Evolutionary conservation across 2,888 invertebrate species (phyloP).

Genomic region (Galeopsomyia nigrocyanea): DNA sequence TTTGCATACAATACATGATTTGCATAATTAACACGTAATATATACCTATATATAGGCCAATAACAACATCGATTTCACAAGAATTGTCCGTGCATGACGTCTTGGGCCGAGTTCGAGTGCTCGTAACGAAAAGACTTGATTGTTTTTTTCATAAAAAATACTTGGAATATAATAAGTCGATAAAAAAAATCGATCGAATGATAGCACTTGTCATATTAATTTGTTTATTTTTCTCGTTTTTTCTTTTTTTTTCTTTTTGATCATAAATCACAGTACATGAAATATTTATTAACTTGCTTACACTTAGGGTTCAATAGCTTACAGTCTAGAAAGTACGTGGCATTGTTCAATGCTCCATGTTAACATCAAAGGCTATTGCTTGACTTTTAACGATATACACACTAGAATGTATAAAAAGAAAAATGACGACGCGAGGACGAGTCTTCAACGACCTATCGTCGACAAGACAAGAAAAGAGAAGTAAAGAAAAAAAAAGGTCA

Average conservation of each 20-base stretch:
- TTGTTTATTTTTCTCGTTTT: too few species aligned
- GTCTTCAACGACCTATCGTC: too few species aligned
- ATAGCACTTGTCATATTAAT: neutral
- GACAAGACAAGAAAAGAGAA: too few species aligned
- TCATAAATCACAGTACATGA: constrained; percentile 44
- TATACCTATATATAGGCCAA: constrained; percentile 1
- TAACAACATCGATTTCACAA: neutral
- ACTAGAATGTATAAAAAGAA: constrained; percentile 36
- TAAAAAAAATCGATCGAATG: constrained; percentile 21
- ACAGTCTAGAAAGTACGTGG: constrained; percentile 33
- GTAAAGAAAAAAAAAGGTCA: neutral
- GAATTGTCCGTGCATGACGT: too few species aligned
- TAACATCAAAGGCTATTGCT: constrained; percentile 38
- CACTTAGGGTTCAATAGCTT: constrained; percentile 27
- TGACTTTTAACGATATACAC: constrained; percentile 29
- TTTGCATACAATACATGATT: constrained; percentile 8
- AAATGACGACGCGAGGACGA: too few species aligned
- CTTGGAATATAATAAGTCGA: too few species aligned
- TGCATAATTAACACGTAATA: constrained; percentile 12
- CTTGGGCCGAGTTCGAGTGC: too few species aligned
- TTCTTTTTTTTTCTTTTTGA: constrained; percentile 24
- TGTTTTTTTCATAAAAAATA: constrained; percentile 5
- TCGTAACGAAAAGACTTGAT: too few species aligned
- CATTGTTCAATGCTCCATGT: constrained; percentile 36
- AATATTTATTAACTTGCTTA: constrained; percentile 35